These are phyloP conservation scores for Glossophaga mutica DNA, from an alignment of 2,797 vertebrate genomes.

Conservation along the genomic window DNA sequence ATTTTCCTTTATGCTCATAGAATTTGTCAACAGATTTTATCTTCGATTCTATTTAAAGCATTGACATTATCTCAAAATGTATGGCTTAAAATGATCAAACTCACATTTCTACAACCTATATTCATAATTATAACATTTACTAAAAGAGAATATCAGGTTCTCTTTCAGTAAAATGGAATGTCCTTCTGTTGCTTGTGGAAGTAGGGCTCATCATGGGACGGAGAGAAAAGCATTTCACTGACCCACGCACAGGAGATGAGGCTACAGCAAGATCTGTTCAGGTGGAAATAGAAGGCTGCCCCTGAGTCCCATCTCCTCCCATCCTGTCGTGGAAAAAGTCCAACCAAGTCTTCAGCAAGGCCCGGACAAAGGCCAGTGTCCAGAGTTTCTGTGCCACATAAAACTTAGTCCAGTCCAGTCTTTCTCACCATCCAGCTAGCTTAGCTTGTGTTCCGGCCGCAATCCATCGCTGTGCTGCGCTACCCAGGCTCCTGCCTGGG, in stretches of 20 bases:
- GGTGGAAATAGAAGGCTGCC: neutral
- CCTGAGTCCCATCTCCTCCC: neutral
- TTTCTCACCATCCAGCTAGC: neutral
- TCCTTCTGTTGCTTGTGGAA: neutral
- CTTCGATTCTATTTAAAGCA: neutral
- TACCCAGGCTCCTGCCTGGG: neutral
- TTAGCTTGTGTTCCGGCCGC: neutral
- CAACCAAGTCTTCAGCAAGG: neutral
- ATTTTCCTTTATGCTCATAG: neutral
- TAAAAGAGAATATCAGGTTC: neutral
- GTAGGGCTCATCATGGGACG: neutral
- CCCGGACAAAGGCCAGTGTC: neutral
- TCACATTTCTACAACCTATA: neutral
- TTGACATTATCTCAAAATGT: neutral
- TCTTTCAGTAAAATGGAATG: neutral
- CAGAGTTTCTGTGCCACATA: neutral
- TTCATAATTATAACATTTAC: neutral
- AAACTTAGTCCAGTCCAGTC: neutral
- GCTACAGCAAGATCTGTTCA: neutral
- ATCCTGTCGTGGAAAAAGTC: neutral
- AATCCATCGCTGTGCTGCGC: neutral
- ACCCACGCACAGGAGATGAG: neutral
- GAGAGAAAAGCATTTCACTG: neutral
- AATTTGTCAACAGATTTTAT: constrained; percentile 32
- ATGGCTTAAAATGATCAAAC: neutral